Percentiles rank a stretch among this genome's conserved stretches.
These are phyloP conservation scores for Antheraea assamensis DNA, from an alignment of 2,888 invertebrate genomes.

Conservation along the genomic window DNA sequence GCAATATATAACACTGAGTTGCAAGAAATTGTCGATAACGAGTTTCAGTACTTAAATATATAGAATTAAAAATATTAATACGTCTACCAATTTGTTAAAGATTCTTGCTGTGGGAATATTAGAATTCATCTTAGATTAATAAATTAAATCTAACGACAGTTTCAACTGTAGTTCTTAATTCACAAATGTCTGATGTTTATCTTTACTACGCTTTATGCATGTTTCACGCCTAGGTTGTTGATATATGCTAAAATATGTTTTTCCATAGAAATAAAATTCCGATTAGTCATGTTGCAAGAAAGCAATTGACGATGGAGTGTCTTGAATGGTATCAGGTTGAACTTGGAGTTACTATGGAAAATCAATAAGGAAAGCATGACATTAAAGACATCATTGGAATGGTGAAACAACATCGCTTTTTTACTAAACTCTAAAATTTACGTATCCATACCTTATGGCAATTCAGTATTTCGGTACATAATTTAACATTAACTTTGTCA, in stretches of 20 bases:
- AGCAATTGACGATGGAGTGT: neutral
- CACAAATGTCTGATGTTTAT: neutral
- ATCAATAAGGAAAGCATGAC: neutral
- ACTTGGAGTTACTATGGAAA: neutral
- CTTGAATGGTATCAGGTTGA: neutral
- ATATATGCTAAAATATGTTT: too few species aligned
- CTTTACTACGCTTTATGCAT: neutral
- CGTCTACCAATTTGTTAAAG: neutral
- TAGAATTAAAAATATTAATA: neutral
- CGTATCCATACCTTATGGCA: neutral
- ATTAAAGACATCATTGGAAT: neutral
- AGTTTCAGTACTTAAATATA: neutral
- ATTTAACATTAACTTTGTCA: neutral
- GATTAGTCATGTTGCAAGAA: neutral
- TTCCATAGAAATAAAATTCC: too few species aligned
- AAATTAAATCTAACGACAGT: neutral
- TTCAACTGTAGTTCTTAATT: neutral
- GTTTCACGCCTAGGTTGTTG: neutral
- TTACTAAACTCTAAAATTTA: neutral
- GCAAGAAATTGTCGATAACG: neutral
- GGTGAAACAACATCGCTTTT: neutral
- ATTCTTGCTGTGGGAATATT: neutral
- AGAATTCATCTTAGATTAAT: neutral
- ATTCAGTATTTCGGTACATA: neutral
- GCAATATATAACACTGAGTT: neutral